Evolutionary conservation across 2,888 invertebrate species (phyloP).

Genomic region (Amiota mariae): DNA sequence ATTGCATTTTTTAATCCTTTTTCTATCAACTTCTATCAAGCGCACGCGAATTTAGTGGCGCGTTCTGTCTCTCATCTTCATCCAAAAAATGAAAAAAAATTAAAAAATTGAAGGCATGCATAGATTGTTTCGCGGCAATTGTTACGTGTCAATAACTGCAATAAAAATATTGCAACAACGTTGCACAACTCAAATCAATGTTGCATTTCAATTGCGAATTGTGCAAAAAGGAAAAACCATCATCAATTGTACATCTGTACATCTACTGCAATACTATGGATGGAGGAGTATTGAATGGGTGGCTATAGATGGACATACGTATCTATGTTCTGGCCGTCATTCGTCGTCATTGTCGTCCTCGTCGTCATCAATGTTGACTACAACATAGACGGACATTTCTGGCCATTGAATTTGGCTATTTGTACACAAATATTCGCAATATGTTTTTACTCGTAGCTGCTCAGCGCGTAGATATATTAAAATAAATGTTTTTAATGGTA

Average conservation of each 20-base stretch:
- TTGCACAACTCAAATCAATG: slow-evolving; percentile 59
- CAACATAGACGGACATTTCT: not conserved
- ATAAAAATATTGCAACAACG: slow-evolving; percentile 40
- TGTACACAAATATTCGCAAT: not conserved
- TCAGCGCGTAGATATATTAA: slow-evolving; percentile 11
- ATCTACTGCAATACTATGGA: not conserved
- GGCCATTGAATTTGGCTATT: not conserved
- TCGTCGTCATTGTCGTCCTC: not conserved
- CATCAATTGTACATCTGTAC: slow-evolving; percentile 18
- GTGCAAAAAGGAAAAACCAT: slow-evolving; percentile 31
- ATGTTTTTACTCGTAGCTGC: slow-evolving; percentile 4
- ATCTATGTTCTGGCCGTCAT: not conserved
- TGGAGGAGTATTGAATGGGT: too few species aligned
- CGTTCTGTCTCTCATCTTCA: slow-evolving; percentile 1
- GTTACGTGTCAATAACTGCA: slow-evolving; percentile 67
- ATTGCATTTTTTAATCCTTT: slow-evolving; percentile 3
- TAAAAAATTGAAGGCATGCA: slow-evolving; percentile 12
- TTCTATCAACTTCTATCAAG: slow-evolving; percentile 2
- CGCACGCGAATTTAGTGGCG: slow-evolving; percentile 6
- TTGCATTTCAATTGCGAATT: slow-evolving; percentile 64
- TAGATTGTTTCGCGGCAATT: slow-evolving; percentile 49
- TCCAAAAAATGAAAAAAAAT: slow-evolving; percentile 45
- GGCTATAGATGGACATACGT: too few species aligned
- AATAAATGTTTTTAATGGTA: slow-evolving; percentile 21
- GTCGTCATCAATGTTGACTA: not conserved